Conservation (phyloP, 2,888 invertebrate species). For the Latrodectus hesperus region DNA sequence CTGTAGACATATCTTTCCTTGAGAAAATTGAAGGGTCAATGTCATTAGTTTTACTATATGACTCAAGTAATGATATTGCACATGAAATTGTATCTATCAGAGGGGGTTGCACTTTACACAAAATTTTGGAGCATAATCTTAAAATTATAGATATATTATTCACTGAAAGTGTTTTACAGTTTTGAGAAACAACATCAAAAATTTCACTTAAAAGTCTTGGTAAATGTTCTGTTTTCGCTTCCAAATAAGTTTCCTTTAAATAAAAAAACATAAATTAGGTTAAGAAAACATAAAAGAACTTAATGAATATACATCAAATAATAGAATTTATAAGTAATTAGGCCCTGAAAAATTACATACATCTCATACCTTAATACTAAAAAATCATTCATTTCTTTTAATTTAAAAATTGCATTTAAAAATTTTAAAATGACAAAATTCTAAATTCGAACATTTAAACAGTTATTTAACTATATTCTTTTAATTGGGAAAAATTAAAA, state of each 20-base stretch:
- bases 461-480: too few species aligned
- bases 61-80: neutral
- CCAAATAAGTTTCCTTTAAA: conserved; percentile 82
- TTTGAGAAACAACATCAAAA: conserved; percentile 71
- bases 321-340: too few species aligned
- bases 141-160: conserved; percentile 81
- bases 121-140: conserved; percentile 83
- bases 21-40: conserved; percentile 3
- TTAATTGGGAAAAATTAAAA: too few species aligned
- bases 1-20: conserved; percentile 1
- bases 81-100: conserved; percentile 55
- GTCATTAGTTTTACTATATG: conserved; percentile 2
- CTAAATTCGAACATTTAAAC: too few species aligned
- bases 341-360: too few species aligned
- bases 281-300: too few species aligned
- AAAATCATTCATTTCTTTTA: too few species aligned
- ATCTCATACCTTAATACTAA: too few species aligned
- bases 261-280: neutral
- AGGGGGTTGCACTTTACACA: conserved; percentile 83
- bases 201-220: conserved; percentile 83
- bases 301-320: too few species aligned
- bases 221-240: conserved; percentile 85
- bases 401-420: neutral
- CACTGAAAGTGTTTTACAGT: conserved; percentile 79
- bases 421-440: too few species aligned